These are phyloP conservation scores for Chelonia mydas DNA, from an alignment of 2,797 vertebrate species.

Conservation along the genomic window DNA sequence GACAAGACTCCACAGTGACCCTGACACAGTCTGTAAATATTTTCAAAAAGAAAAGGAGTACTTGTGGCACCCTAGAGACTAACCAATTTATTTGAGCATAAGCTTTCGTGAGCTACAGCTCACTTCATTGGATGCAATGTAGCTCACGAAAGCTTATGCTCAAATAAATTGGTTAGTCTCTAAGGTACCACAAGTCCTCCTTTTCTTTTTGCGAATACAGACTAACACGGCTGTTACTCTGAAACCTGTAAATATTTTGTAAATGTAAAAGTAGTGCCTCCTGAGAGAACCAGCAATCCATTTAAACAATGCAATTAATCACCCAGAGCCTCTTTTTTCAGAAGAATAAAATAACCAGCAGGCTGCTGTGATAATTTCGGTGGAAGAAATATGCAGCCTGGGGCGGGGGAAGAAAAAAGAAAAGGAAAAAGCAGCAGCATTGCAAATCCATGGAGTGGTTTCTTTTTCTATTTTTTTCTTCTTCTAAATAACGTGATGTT, in stretches of 20 bases:
- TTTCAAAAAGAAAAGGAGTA: too few species aligned
- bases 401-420: fast-evolving
- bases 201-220: too few species aligned
- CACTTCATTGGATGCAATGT: too few species aligned
- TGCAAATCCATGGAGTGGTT: fast-evolving
- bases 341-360: not conserved
- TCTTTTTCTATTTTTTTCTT: not conserved
- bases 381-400: not conserved
- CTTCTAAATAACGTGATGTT: slow-evolving; percentile 3
- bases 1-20: not conserved
- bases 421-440: fast-evolving
- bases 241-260: not conserved
- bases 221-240: too few species aligned
- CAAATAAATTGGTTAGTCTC: too few species aligned
- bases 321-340: not conserved
- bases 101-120: too few species aligned
- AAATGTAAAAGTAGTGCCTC: not conserved
- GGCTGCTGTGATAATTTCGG: not conserved
- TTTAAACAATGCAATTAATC: not conserved
- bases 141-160: too few species aligned
- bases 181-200: too few species aligned
- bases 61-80: too few species aligned
- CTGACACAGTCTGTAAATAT: not conserved
- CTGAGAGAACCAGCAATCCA: not conserved
- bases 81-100: too few species aligned